Evolutionary conservation across 2,888 invertebrate species (phyloP).

Genomic region (Troides aeacus): DNA sequence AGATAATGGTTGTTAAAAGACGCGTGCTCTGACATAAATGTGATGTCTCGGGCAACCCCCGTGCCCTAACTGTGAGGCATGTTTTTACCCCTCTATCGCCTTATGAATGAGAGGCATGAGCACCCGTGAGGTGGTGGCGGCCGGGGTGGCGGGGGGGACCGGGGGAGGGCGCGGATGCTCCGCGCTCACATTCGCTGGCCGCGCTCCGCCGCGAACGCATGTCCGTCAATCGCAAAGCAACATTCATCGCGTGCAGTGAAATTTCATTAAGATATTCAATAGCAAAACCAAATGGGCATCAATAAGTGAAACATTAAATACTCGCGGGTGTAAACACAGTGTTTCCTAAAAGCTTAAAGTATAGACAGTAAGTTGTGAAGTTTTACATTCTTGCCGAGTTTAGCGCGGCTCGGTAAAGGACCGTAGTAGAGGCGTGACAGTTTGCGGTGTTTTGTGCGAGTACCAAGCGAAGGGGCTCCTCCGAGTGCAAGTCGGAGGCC

Average conservation of each 20-base stretch:
- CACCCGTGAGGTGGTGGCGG: conserved; percentile 36
- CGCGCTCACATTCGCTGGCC: conserved; percentile 66
- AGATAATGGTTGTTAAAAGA: background rate
- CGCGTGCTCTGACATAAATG: conserved; percentile 1
- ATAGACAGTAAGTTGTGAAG: conserved; percentile 50
- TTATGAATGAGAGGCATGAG: conserved; percentile 67
- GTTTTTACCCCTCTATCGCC: conserved; percentile 65
- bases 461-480: conserved; percentile 51
- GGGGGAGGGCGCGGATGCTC: conserved; percentile 40
- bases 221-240: conserved; percentile 38
- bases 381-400: conserved; percentile 53
- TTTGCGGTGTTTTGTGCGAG: conserved; percentile 62
- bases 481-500: conserved; percentile 61
- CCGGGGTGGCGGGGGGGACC: conserved; percentile 29
- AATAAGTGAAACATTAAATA: conserved; percentile 67
- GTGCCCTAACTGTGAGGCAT: conserved; percentile 39
- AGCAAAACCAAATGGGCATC: conserved; percentile 70
- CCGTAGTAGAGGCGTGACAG: conserved; percentile 58
- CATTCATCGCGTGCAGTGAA: conserved; percentile 71
- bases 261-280: conserved; percentile 61
- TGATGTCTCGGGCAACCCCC: conserved; percentile 39
- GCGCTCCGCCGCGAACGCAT: conserved; percentile 53
- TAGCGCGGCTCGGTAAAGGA: conserved; percentile 55
- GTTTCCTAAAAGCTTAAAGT: conserved; percentile 50
- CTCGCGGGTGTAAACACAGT: conserved; percentile 60